Evolutionary conservation across 2,888 invertebrate species (phyloP).

Genomic region (Clusia tigrina): DNA sequence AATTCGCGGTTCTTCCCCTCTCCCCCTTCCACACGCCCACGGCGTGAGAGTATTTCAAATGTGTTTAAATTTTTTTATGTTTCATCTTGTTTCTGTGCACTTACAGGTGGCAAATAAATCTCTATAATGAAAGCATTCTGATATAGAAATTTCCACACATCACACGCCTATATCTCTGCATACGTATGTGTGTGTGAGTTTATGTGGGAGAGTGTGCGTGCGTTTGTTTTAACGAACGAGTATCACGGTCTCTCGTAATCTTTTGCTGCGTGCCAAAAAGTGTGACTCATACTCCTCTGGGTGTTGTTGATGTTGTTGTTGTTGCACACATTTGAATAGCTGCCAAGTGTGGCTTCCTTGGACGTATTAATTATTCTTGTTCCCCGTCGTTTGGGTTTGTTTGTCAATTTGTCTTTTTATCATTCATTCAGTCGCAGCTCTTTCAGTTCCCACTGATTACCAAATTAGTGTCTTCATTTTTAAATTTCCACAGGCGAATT

Average conservation of each 20-base stretch:
- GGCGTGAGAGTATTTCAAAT: not conserved
- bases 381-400: conserved; percentile 52
- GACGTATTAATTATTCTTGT: conserved; percentile 55
- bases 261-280: conserved; percentile 16
- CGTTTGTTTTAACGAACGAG: conserved; percentile 33
- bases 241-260: conserved; percentile 9
- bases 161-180: no score
- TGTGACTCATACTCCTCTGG: conserved; percentile 27
- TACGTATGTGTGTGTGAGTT: conserved; percentile 9
- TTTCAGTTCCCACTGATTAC: no score
- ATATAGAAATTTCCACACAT: no score
- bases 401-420: conserved; percentile 46
- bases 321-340: conserved; percentile 53
- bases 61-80: not conserved
- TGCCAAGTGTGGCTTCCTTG: conserved; percentile 59
- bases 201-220: conserved; percentile 25
- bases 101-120: conserved; percentile 57
- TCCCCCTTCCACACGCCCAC: not conserved
- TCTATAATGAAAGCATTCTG: conserved; percentile 45
- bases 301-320: conserved; percentile 36
- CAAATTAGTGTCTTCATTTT: no score
- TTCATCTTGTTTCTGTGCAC: conserved; percentile 26
- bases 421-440: no score
- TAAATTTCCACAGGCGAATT: no score
- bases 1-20: no score